A percentile compares a stretch with the other conserved stretches of the same genome.
These are phyloP conservation scores for Sanderia malayensis DNA, from an alignment of 30 jellyfish, hydroid and myxozoan genomes.

Conservation along the genomic window DNA sequence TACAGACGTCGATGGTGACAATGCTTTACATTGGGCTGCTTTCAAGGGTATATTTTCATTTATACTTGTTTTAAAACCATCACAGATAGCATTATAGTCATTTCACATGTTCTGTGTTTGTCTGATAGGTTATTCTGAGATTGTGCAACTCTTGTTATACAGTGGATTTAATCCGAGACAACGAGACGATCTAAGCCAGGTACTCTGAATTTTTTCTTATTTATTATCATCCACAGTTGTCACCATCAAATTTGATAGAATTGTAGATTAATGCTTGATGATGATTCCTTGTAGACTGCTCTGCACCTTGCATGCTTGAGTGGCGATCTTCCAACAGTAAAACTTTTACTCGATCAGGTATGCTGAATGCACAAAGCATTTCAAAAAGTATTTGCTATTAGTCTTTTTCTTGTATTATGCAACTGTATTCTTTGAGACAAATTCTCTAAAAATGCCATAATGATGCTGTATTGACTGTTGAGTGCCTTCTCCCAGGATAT, in stretches of 20 bases:
- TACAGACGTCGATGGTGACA: conserved; percentile 93
- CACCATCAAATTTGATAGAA: no score
- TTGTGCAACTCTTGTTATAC: conserved; percentile 83
- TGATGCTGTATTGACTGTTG: no score
- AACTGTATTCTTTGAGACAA: no score
- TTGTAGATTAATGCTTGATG: no score
- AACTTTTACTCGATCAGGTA: conserved; percentile 77
- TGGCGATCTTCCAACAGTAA: conserved; percentile 90
- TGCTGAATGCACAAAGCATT: no score
- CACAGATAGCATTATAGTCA: no score
- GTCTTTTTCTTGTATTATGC: no score
- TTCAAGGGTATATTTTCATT: conserved; percentile 72
- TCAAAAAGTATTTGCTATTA: no score
- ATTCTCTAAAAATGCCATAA: no score
- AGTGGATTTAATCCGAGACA: conserved; percentile 79
- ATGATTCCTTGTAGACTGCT: conserved; percentile 96
- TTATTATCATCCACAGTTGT: no score
- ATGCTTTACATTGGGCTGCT: conserved; percentile 96
- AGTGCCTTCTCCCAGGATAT: no score
- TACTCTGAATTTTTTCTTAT: conserved; percentile 1
- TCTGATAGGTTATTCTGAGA: conserved; percentile 67
- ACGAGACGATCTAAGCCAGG: conserved; percentile 94
- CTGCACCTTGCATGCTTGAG: conserved; percentile 96
- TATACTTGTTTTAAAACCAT: neutral
- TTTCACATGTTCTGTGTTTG: neutral